Evolutionary conservation across 2,113 vertebrate species (phyloP), one percentile per base, ranked within the genome.

Genomic region (Hippocampus mohnikei): DNA sequence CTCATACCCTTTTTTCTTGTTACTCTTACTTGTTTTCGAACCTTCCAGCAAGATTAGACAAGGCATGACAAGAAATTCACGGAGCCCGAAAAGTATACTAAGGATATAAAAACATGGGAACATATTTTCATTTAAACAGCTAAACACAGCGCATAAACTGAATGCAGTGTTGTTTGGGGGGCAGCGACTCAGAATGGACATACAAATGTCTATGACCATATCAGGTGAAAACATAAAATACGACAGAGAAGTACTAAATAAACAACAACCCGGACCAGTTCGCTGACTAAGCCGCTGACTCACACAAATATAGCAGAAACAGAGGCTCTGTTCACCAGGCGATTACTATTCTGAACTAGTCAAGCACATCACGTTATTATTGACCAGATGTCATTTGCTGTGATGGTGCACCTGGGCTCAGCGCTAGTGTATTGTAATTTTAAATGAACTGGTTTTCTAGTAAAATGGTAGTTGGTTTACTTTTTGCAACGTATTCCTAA

Each of bases 11-110:
- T 81, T 80, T 58, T 87, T 80, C 74, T 85, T 81, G 62, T 80
- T 83, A 85, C 69, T 75, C 62, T 71, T 73, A 60, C 70, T 77
- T 83, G 81, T 75, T 62, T 70, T 74, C 79, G 81, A 85, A 77
- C 81, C 68, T 66, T n/a, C 62, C 76, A 71, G 42, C 72, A 79
- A 81, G 84, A 76, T n/a, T 80, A 75, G 76, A 80, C 48, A 71
- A 67, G 72, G 68, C 55, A 71, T 72, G 69, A 81, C 67, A 74
- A 67, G 71, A 66, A 76, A 75, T 60, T 70, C 67, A 59, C 23
- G 73, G 71, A 66, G 58, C 5, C 50, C 76, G 12, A 5, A 64
- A 70, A 63, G 55, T 18, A 53, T 53, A 50, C 29, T n/a, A 13
- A 23, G 40, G 37, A 61, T 37, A 33, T 20, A 29, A 44, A 33